These are phyloP conservation scores for Heliopora coerulea DNA, from an alignment of 92 coral and sea anemone genomes.

Conservation along the genomic window DNA sequence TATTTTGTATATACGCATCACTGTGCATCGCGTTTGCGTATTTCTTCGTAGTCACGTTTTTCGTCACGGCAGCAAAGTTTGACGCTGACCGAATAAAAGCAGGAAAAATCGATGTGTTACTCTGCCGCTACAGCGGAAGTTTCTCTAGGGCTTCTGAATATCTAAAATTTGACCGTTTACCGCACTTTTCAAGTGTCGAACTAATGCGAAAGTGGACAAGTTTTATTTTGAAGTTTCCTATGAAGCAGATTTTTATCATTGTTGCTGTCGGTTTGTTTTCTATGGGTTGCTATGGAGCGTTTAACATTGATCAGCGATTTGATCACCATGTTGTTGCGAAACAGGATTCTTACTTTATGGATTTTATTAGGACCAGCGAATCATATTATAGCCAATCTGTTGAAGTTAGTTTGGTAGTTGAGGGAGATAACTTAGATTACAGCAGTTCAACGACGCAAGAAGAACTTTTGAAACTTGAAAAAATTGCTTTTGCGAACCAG, in stretches of 20 bases:
- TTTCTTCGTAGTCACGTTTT: constrained; percentile 46
- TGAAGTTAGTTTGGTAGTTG: constrained; percentile 36
- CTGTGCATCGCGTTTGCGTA: constrained; percentile 52
- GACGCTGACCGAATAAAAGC: constrained; percentile 53
- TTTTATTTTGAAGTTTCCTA: constrained; percentile 21
- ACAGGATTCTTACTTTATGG: constrained; percentile 49
- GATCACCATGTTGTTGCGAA: constrained; percentile 52
- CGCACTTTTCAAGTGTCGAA: constrained; percentile 18
- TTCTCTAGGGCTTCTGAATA: constrained; percentile 30
- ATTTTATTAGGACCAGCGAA: constrained; percentile 38
- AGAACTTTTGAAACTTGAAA: constrained; percentile 40
- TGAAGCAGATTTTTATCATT: not conserved
- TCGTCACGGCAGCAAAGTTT: constrained; percentile 48
- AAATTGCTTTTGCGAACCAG: constrained; percentile 36
- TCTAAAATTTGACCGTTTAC: constrained; percentile 28
- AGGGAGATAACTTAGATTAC: constrained; percentile 39
- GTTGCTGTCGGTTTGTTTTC: constrained; percentile 24
- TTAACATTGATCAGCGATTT: constrained; percentile 45
- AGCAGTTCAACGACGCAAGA: constrained; percentile 28
- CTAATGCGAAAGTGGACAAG: constrained; percentile 29
- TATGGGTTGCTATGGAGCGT: constrained; percentile 35
- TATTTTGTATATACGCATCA: constrained; percentile 55
- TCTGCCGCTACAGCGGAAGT: constrained; percentile 38
- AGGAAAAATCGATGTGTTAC: constrained; percentile 45
- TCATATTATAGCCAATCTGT: constrained; percentile 42